These are phyloP conservation scores for Clytia hemisphaerica DNA, from an alignment of 30 jellyfish, hydroid and myxozoan genomes.

Conservation along the genomic window DNA sequence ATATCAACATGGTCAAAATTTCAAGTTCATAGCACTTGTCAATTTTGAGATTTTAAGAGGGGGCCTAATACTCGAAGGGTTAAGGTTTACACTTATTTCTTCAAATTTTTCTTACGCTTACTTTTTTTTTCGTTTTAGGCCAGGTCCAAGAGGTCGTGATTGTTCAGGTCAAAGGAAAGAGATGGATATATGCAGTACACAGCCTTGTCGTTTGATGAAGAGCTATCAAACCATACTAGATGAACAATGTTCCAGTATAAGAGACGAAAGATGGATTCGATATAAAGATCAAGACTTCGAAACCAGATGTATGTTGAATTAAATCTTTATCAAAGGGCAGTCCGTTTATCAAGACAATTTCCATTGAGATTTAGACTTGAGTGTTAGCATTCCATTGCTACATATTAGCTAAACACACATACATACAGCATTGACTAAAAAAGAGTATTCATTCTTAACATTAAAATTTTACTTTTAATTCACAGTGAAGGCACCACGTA, in stretches of 20 bases:
- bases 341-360: no score
- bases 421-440: no score
- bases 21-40: no score
- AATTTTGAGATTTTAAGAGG: no score
- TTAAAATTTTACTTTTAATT: background rate
- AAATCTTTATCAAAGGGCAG: no score
- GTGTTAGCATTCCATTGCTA: no score
- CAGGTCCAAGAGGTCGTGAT: conserved; percentile 49
- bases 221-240: background rate
- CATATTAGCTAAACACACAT: no score
- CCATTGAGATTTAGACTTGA: no score
- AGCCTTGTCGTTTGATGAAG: conserved; percentile 21
- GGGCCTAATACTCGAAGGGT: no score
- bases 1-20: no score
- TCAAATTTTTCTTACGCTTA: background rate
- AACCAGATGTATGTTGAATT: conserved; percentile 16
- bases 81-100: background rate
- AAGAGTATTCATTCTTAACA: background rate
- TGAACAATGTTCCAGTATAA: conserved; percentile 6
- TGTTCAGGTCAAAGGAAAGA: conserved; percentile 48
- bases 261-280: conserved; percentile 19
- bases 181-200: conserved; percentile 55
- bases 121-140: conserved; percentile 31
- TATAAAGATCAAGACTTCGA: conserved; percentile 8
- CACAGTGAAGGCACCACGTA: conserved; percentile 31